Evolutionary conservation across 2,797 vertebrate species (phyloP), one percentile per base, ranked within the genome.

Genomic region (Myiotriccus ornatus): DNA sequence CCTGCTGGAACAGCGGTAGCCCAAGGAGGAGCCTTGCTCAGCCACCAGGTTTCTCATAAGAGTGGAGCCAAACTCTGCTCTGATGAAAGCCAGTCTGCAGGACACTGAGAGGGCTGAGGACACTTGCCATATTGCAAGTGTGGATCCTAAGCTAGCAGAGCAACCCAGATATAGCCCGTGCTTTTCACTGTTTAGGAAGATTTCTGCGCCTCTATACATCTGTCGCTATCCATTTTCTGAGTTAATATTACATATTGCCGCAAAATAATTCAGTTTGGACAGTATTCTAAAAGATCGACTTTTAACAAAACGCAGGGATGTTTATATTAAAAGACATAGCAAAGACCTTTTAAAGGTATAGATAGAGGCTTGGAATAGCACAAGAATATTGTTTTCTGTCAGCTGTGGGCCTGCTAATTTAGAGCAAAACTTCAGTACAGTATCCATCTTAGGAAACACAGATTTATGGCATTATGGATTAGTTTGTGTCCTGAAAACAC

Each of bases 161-260:
- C 19, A 87, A 20, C 20, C 43, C 7, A 63, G 3, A 5, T 25
- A 30, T 1, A 69, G 32, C 41, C 50, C 64, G 55, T 18, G 35
- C 7, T 93, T 79, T 71, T 68, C 49, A 44, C 10, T 71, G 21
- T 60, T 68, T 44, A 65, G 46, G 57, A 91, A 64, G 41, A 67
- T 55, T 88, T 77, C 34, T 81, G n/a, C 60, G 71, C 49, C 60
- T 91, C 25, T 87, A 91, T 94, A 91, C 41, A 60, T 85, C 89
- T 70, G 39, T 53, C 16, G 2, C 22, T 39, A 77, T 43, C n/a
- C 7, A 32, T 87, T 93, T 84, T 85, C 53, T 81, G 37, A 87
- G 53, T 46, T 64, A 68, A 2, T 17, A 55, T 49, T 87, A 84
- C 77, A 43, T 53, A 83, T 63, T 43, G 17, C 19, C 67, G 24